Base-by-base conservation (phyloP, 2,888 invertebrate species). In the Charanyca ferruginea region DNA sequence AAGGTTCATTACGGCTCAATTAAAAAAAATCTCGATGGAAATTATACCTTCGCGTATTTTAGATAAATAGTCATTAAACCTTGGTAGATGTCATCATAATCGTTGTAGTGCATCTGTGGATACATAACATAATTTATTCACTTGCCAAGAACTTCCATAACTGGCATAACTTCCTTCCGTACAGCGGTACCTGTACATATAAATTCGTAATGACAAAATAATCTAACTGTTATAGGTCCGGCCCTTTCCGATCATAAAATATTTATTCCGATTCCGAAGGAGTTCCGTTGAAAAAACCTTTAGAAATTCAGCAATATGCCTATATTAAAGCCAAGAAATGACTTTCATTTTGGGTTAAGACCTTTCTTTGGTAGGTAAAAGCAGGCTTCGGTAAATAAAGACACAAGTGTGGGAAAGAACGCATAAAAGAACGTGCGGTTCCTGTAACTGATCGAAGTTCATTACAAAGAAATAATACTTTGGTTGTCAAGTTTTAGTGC, bases 81-180 rank as follows among this genome's bases (percentile, higher is more conserved):
- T 4, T 28, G 28, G 1, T 28, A 28, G 28, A n/a, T n/a, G n/a
- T 28, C 28, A 35, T 35, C 35, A 35, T 35, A 11, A 7, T 13
- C 11, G 2, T 13, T 11, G 35, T 35, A 11, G 11, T 11, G 35
- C 35, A 35, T 35, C 35, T 1, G 9, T 35, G 18, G n/a, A 42
- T 45, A 18, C 18, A 11, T 52, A 9, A 13, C 38, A 47, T 49
- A 55, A 69, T 66, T 38, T 32, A 57, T 65, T 48, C 55, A 54
- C 16, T 13, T n/a, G 1, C 5, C 22, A 54, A 62, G 44, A 52
- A 65, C 52, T 47, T 28, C 49, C 49, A 47, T 23, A 63, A 51
- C 64, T 57, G 20, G n/a, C 25, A 45, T 67, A 18, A 25, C 74
- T 74, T 80, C 78, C 78, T 77, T 72, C 66, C 74, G 49, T 47